These are phyloP conservation scores for Saccostrea glomerata DNA, from an alignment of 1,140 invertebrate species.

Conservation along the genomic window DNA sequence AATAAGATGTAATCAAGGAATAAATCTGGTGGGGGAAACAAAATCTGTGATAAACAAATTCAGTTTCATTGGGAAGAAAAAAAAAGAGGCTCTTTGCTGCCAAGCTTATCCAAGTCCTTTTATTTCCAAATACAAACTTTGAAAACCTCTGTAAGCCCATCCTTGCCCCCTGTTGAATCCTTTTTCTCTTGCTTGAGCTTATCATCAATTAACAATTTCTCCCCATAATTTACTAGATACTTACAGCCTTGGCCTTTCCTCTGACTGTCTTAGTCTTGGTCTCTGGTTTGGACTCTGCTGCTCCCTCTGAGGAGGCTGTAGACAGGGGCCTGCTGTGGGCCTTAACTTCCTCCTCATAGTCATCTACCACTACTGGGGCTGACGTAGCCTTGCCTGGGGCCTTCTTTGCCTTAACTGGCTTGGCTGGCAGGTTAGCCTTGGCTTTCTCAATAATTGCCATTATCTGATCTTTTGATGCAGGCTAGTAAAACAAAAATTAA, in stretches of 20 bases:
- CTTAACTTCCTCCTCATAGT: conserved; percentile 58
- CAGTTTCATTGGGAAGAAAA: too few relatives aligned
- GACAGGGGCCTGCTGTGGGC: conserved; percentile 50
- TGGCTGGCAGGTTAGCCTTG: conserved; percentile 89
- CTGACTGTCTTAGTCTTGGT: conserved; percentile 59
- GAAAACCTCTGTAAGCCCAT: too few relatives aligned
- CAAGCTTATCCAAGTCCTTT: too few relatives aligned
- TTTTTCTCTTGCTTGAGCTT: neutral
- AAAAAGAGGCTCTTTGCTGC: too few relatives aligned
- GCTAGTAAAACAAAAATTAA: conserved; percentile 75
- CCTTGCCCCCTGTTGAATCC: neutral
- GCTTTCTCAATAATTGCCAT: conserved; percentile 91
- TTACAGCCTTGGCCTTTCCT: conserved; percentile 62
- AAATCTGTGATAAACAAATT: too few relatives aligned
- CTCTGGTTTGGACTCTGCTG: conserved; percentile 53
- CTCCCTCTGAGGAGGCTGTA: conserved; percentile 46
- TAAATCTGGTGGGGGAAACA: too few relatives aligned
- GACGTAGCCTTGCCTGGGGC: conserved; percentile 52
- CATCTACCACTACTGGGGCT: conserved; percentile 57
- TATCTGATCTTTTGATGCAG: conserved; percentile 90
- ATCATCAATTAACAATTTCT: neutral
- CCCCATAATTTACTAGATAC: neutral
- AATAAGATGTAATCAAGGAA: too few relatives aligned
- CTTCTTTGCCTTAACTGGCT: conserved; percentile 78
- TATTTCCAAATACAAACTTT: too few relatives aligned